These are phyloP conservation scores for Eupithecia dodoneata DNA, from an alignment of 2,888 invertebrate species.

Conservation along the genomic window DNA sequence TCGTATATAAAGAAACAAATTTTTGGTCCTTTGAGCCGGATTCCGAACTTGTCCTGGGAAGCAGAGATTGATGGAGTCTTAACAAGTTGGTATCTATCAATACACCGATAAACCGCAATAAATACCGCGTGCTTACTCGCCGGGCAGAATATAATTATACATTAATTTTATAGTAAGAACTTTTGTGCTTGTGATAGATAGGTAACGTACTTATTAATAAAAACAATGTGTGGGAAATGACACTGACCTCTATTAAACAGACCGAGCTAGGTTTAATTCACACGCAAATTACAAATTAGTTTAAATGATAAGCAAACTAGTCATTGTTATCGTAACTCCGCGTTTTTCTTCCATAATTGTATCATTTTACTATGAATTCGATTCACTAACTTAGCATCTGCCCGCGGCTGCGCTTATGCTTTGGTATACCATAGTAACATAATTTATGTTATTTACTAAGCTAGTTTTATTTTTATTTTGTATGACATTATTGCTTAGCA, in stretches of 20 bases:
- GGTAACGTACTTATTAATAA: not conserved
- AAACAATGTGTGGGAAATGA: slow-evolving; percentile 37
- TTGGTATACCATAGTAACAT: too few species aligned
- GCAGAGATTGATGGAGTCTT: not conserved
- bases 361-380: not conserved
- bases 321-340: not conserved
- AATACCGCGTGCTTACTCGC: not conserved
- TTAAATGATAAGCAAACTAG: slow-evolving; percentile 4
- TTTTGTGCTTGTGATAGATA: not conserved
- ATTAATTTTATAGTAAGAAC: too few species aligned
- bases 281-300: slow-evolving; percentile 17
- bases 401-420: not conserved
- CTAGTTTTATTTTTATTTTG: too few species aligned
- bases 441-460: too few species aligned
- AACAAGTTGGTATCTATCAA: not conserved
- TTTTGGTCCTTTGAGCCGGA: slow-evolving; percentile 8
- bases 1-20: too few species aligned
- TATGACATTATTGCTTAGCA: too few species aligned
- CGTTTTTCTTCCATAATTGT: not conserved
- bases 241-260: slow-evolving; percentile 55
- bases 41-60: not conserved
- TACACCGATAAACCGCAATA: not conserved
- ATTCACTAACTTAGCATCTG: not conserved
- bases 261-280: slow-evolving; percentile 13
- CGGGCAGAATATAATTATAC: too few species aligned